These are phyloP conservation scores for Synergus itoensis DNA, from an alignment of 2,888 invertebrate species.

Conservation along the genomic window DNA sequence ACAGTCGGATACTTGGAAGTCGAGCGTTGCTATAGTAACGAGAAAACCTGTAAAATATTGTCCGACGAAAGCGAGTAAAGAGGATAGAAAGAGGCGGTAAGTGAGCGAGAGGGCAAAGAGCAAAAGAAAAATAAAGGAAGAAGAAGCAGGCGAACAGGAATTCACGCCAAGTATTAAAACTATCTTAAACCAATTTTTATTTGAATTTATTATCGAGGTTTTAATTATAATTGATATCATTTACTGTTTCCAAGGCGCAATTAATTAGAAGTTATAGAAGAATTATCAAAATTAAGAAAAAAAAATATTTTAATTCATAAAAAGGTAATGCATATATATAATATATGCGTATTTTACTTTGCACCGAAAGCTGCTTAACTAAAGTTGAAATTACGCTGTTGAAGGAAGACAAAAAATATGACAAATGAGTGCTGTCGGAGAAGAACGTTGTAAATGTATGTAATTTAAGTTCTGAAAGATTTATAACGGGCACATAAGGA, in stretches of 20 bases:
- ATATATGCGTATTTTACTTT: slow-evolving; percentile 8
- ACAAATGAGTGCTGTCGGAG: slow-evolving; percentile 30
- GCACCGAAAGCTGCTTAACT: slow-evolving; percentile 16
- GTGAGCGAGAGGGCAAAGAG: slow-evolving; percentile 42
- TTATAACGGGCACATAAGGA: slow-evolving; percentile 26
- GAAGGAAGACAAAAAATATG: slow-evolving; percentile 33
- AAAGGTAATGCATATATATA: neutral
- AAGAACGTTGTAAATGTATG: slow-evolving; percentile 38
- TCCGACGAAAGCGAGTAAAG: slow-evolving; percentile 56
- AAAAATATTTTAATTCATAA: neutral
- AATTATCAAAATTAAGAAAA: neutral
- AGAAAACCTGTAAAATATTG: slow-evolving; percentile 72
- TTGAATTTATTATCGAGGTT: neutral
- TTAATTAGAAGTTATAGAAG: neutral
- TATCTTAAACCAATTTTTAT: slow-evolving; percentile 25
- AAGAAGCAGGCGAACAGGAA: slow-evolving; percentile 37
- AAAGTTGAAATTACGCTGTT: slow-evolving; percentile 13
- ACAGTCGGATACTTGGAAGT: slow-evolving; percentile 58
- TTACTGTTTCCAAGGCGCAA: neutral
- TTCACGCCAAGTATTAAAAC: slow-evolving; percentile 33
- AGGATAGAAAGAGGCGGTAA: slow-evolving; percentile 50
- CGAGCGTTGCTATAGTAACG: slow-evolving; percentile 72
- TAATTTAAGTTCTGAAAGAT: slow-evolving; percentile 35
- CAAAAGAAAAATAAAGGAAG: slow-evolving; percentile 39
- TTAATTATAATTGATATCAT: neutral